A percentile compares a stretch with the other conserved stretches of the same genome.
phyloP scores from a whole-genome alignment of 2,113 vertebrate species.

The Perca fluviatilis region DNA sequence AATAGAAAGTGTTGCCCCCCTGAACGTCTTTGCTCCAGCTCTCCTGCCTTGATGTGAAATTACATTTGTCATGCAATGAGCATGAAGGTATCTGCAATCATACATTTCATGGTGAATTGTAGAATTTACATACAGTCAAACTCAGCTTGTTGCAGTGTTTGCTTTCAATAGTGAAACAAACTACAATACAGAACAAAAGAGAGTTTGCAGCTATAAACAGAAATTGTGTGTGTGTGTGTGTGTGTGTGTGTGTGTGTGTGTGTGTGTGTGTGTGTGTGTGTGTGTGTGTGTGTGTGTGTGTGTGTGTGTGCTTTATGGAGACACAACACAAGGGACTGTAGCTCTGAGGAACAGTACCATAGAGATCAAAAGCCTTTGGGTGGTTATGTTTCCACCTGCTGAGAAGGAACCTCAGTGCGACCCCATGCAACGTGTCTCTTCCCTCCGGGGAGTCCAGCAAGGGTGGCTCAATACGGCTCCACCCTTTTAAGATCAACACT shows the following conservation, averaged over 20 bases:
- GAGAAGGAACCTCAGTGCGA: slow-evolving; percentile 30
- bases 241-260: background rate
- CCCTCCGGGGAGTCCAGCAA: slow-evolving; percentile 27
- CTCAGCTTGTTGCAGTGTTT: background rate
- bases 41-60: slow-evolving; percentile 26
- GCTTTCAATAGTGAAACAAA: slow-evolving; percentile 20
- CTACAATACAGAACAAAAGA: background rate
- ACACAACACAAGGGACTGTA: slow-evolving; percentile 31
- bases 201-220: slow-evolving; percentile 43
- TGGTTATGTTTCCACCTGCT: slow-evolving; percentile 42
- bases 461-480: slow-evolving; percentile 11
- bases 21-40: background rate
- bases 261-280: background rate
- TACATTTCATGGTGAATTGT: slow-evolving; percentile 10
- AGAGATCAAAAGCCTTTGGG: slow-evolving; percentile 50
- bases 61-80: slow-evolving; percentile 22
- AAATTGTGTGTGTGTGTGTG: background rate
- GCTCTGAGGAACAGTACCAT: slow-evolving; percentile 24
- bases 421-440: slow-evolving; percentile 2
- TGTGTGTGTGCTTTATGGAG: slow-evolving; percentile 8
- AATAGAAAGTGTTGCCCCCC: slow-evolving; percentile 13
- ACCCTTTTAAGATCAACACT: slow-evolving; percentile 40
- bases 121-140: slow-evolving; percentile 25
- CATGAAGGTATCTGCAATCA: slow-evolving; percentile 12
- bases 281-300: background rate